Conservation (phyloP, 2,113 vertebrate species). For the Megatriorchis doriae region DNA sequence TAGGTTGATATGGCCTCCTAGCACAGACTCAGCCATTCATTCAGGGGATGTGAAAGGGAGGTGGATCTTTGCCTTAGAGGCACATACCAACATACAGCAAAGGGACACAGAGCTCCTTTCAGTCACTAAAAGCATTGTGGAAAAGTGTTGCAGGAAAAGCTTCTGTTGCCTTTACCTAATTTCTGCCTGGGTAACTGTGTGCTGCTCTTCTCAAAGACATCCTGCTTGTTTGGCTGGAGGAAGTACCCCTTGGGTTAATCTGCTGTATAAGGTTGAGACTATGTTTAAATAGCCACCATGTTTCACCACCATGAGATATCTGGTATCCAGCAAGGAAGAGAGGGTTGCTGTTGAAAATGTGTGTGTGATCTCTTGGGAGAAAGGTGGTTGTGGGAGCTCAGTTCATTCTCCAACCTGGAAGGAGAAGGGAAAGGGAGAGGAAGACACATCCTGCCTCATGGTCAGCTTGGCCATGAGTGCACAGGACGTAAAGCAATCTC, state of each 20-base stretch:
- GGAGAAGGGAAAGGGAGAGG: background rate
- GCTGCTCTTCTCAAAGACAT: background rate
- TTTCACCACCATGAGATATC: background rate
- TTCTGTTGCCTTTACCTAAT: background rate
- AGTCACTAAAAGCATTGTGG: background rate
- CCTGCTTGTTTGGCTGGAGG: background rate
- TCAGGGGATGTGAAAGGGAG: background rate
- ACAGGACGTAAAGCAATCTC: background rate
- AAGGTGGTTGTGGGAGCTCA: background rate
- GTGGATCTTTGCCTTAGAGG: background rate
- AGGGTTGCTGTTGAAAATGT: background rate
- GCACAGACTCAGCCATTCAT: background rate
- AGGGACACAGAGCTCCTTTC: background rate
- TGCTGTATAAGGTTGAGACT: background rate
- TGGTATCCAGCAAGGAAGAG: background rate
- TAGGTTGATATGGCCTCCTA: background rate
- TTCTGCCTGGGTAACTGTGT: background rate
- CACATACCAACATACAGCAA: background rate
- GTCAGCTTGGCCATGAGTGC: background rate
- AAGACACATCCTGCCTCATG: background rate
- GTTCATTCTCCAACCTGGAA: background rate
- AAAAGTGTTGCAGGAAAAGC: background rate
- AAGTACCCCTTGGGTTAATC: background rate
- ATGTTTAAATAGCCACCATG: background rate
- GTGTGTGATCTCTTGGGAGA: background rate